A percentile compares a stretch with the other conserved stretches of the same genome.
Evolutionary conservation across 2,113 vertebrate species (phyloP).

Genomic region (Embiotoca jacksoni): DNA sequence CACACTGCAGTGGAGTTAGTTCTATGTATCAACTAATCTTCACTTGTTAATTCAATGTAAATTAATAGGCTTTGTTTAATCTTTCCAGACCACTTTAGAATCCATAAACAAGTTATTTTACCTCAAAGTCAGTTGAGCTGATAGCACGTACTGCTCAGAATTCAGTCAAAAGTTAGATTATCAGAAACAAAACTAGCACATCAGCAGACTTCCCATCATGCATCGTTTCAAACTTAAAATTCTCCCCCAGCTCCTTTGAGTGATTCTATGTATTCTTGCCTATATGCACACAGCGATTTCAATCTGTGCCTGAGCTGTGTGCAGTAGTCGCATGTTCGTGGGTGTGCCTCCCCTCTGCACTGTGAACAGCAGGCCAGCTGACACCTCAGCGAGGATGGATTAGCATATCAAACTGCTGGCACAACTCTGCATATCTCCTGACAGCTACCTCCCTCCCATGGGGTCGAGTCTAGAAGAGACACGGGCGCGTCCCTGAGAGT

Average conservation of each 20-base stretch:
- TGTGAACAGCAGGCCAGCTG: slow-evolving; percentile 74
- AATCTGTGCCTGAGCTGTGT: slow-evolving; percentile 8
- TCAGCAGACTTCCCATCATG: too few relatives aligned
- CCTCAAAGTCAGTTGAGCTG: too few relatives aligned
- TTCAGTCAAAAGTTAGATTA: too few relatives aligned
- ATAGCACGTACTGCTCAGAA: too few relatives aligned
- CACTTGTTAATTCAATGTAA: too few relatives aligned
- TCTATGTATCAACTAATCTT: too few relatives aligned
- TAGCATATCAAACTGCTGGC: slow-evolving; percentile 79
- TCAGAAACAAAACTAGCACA: too few relatives aligned
- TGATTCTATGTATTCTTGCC: not conserved
- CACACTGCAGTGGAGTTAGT: too few relatives aligned
- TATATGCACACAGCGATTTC: not conserved
- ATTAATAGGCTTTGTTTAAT: too few relatives aligned
- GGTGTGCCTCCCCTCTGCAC: slow-evolving; percentile 40
- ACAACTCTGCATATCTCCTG: slow-evolving; percentile 66
- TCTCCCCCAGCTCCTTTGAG: not conserved
- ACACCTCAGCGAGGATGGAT: slow-evolving; percentile 74
- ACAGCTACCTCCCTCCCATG: slow-evolving; percentile 63
- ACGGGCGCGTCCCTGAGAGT: slow-evolving; percentile 42
- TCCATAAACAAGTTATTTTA: too few relatives aligned
- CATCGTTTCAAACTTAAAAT: too few relatives aligned
- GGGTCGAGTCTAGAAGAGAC: slow-evolving; percentile 52
- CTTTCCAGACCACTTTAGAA: too few relatives aligned
- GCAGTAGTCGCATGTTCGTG: slow-evolving; percentile 26